Evolutionary conservation across 2,113 vertebrate species (phyloP).

Genomic region (Rana temporaria): DNA sequence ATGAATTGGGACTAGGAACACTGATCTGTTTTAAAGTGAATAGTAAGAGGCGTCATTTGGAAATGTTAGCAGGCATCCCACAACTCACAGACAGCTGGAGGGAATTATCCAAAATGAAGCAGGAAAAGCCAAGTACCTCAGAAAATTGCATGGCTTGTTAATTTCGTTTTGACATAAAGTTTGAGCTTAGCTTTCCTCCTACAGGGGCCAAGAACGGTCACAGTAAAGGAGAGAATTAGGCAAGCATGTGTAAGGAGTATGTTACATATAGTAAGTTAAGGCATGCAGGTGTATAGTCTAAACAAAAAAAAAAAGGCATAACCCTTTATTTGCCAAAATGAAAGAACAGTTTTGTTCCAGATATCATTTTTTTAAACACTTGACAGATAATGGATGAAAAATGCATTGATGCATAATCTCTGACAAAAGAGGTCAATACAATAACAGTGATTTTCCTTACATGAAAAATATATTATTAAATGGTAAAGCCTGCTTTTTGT

Average conservation of each 20-base stretch:
- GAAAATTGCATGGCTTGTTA: conserved; percentile 7
- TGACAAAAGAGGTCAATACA: too few species aligned
- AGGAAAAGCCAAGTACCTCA: conserved; percentile 21
- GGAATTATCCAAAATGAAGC: conserved; percentile 38
- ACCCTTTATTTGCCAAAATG: too few species aligned
- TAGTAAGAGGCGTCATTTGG: conserved; percentile 28
- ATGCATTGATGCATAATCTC: too few species aligned
- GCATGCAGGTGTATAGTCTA: not conserved
- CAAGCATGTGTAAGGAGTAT: not conserved
- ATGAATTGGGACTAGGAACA: conserved; percentile 7
- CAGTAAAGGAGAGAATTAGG: not conserved
- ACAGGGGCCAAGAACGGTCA: not conserved
- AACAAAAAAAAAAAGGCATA: not conserved
- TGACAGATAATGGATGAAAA: too few species aligned
- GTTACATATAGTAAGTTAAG: not conserved
- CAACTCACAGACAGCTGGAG: conserved; percentile 43
- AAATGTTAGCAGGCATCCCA: conserved; percentile 46
- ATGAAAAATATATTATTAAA: too few species aligned
- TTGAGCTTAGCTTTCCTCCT: conserved; percentile 19
- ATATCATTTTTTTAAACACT: too few species aligned
- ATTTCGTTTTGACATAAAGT: conserved; percentile 25
- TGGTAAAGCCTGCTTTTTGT: too few species aligned
- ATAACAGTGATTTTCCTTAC: too few species aligned
- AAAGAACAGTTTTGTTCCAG: too few species aligned
- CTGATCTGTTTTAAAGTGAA: conserved; percentile 43